Conservation (phyloP, 2,888 invertebrate genomes). For the Drosophila trichaetosa region DNA sequence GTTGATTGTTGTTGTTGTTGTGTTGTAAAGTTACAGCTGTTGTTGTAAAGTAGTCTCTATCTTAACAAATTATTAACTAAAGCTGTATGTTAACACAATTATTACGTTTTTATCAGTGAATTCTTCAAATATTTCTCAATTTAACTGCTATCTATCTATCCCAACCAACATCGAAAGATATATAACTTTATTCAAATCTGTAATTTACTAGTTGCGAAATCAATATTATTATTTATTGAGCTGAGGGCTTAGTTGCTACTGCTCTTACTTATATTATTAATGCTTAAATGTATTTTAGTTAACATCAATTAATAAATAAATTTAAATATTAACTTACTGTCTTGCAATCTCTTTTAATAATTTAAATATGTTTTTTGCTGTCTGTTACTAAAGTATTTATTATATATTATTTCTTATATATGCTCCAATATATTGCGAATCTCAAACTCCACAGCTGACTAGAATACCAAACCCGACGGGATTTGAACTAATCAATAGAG, state of each 20-base stretch:
- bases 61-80: slow-evolving; percentile 29
- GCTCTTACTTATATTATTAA: not conserved
- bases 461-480: not conserved
- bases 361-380: not conserved
- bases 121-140: not conserved
- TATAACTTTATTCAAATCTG: not conserved
- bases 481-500: not conserved
- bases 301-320: not conserved
- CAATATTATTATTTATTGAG: not conserved
- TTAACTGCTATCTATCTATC: not conserved
- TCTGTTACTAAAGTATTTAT: not conserved
- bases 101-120: not conserved
- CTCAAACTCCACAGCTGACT: too few species aligned
- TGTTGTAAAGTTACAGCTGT: slow-evolving; percentile 16
- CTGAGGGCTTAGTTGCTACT: too few species aligned
- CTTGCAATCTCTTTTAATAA: fast-evolving
- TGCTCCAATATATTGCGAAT: not conserved
- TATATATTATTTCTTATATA: too few species aligned
- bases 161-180: not conserved
- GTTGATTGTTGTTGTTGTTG: not conserved
- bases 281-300: fast-evolving
- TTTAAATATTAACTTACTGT: not conserved
- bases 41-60: slow-evolving; percentile 1
- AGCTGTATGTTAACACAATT: not conserved
- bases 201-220: not conserved